These are phyloP conservation scores for Sinocyclocheilus maitianheensis DNA, from an alignment of 2,113 vertebrate genomes.

Conservation along the genomic window DNA sequence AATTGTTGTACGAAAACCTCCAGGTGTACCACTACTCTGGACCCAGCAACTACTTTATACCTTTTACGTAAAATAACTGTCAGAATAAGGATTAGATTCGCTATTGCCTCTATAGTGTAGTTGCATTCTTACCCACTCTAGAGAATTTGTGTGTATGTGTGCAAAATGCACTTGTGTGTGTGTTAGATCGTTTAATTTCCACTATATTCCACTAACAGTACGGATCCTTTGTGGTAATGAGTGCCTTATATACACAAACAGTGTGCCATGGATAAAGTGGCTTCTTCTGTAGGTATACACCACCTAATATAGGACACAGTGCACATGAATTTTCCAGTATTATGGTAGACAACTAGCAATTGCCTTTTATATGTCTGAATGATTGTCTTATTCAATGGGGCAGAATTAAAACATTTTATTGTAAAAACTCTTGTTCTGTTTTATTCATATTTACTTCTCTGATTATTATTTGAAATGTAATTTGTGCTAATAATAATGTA, in stretches of 20 bases:
- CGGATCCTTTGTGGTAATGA: slow-evolving; percentile 64
- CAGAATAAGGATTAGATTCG: slow-evolving; percentile 73
- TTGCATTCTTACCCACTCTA: slow-evolving; percentile 57
- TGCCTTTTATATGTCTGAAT: slow-evolving; percentile 36
- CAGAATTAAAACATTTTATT: slow-evolving; percentile 43
- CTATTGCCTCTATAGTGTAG: slow-evolving; percentile 70
- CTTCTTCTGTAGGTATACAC: slow-evolving; percentile 44
- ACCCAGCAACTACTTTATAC: slow-evolving; percentile 84
- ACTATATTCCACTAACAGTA: slow-evolving; percentile 61
- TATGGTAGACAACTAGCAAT: slow-evolving; percentile 42
- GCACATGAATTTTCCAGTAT: slow-evolving; percentile 56
- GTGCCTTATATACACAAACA: slow-evolving; percentile 76
- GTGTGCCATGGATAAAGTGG: slow-evolving; percentile 44
- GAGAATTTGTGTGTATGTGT: slow-evolving; percentile 36
- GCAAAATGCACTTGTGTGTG: slow-evolving; percentile 32
- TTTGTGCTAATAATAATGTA: slow-evolving; percentile 36
- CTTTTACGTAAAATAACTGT: slow-evolving; percentile 74
- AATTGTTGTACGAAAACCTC: slow-evolving; percentile 71
- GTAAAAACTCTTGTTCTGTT: slow-evolving; percentile 40
- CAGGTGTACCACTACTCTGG: slow-evolving; percentile 77
- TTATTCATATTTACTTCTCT: slow-evolving; percentile 31
- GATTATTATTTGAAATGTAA: slow-evolving; percentile 39
- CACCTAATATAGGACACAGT: slow-evolving; percentile 32
- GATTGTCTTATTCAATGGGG: slow-evolving; percentile 32
- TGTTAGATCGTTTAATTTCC: slow-evolving; percentile 45